Evolutionary conservation across 2,888 invertebrate species (phyloP).

Genomic region (Argyresthia goedartella): DNA sequence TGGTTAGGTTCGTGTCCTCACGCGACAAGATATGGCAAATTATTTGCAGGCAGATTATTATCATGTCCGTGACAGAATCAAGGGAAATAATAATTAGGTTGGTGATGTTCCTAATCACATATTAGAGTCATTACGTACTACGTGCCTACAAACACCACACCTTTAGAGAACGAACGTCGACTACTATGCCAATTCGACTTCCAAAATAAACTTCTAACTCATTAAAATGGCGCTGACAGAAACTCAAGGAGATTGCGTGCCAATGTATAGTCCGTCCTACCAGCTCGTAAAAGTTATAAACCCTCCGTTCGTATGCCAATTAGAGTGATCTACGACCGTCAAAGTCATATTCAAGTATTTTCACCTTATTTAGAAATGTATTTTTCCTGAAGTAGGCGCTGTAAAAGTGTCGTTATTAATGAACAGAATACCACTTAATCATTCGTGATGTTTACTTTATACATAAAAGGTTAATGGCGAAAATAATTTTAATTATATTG

Average conservation of each 20-base stretch:
- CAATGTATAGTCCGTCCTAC: slow-evolving; percentile 32
- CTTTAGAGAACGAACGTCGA: too few species aligned
- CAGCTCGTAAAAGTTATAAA: slow-evolving; percentile 38
- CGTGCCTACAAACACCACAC: too few species aligned
- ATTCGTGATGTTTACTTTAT: slow-evolving; percentile 21
- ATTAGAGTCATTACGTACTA: too few species aligned
- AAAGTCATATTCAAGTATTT: slow-evolving; percentile 47
- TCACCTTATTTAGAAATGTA: slow-evolving; percentile 43
- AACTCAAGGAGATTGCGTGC: slow-evolving; percentile 30
- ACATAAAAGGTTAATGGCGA: too few species aligned
- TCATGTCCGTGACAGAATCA: too few species aligned
- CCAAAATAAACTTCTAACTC: too few species aligned
- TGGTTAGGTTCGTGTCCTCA: too few species aligned
- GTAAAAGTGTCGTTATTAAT: slow-evolving; percentile 56
- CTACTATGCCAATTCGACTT: too few species aligned
- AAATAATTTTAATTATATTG: slow-evolving; percentile 7
- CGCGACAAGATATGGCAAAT: too few species aligned
- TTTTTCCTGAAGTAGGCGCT: slow-evolving; percentile 33
- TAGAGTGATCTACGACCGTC: slow-evolving; percentile 56
- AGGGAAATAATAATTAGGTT: too few species aligned
- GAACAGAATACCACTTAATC: slow-evolving; percentile 47
- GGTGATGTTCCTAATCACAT: too few species aligned
- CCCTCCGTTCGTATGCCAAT: slow-evolving; percentile 43
- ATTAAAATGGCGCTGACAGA: background rate
- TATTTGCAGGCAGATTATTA: too few species aligned